Base-by-base conservation (phyloP, 2,113 vertebrate genomes). In the Larimichthys crocea region DNA sequence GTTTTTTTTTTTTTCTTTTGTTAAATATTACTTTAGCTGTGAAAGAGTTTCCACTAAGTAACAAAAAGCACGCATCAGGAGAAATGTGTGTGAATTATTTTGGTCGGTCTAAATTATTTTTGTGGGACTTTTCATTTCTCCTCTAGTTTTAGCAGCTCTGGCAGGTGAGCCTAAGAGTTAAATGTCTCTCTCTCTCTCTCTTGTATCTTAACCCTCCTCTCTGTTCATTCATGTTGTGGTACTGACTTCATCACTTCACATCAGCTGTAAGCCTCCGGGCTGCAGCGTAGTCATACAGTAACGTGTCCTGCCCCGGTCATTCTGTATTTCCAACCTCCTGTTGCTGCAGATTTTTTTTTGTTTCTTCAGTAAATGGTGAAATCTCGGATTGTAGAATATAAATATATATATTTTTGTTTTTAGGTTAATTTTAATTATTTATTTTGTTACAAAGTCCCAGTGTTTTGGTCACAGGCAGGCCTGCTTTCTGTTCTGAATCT, bases 361-460 rank as follows among this genome's bases (percentile, higher is more conserved):
- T 84, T 40, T 84, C 76, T 87, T 84, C 50, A 55, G 60, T 74
- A 71, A 90, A 80, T 83, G 72, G 64, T 71, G 73, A 83, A 80
- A 55, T 66, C 66, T 76, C 53, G 35, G 80, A 75, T 79, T 86
- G 75, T 80, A 71, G 50, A 75, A 81, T 83, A 74, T 79, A 52
- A 63, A 86, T 88, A 75, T 83, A 79, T 81, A 77, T 82, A 50
- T 79, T 78, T 89, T 53, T 84, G 60, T 80, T 79, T 62, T 59
- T 79, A 68, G 49, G 62, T 80, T 74, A 19, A 73, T 85, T 87
- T 81, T 84, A 88, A 87, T 94, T 92, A 95, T 95, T 95, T 95
- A 95, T 95, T 93, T 92, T 90, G 74, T 76, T 83, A 82, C 26
- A 35, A 59, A 85, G 12, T 88, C 83, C 88, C 63, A 56, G 3